A percentile compares a stretch with the other conserved stretches of the same genome.
Conservation (phyloP, 2,797 vertebrate species). For the Pampus argenteus region DNA sequence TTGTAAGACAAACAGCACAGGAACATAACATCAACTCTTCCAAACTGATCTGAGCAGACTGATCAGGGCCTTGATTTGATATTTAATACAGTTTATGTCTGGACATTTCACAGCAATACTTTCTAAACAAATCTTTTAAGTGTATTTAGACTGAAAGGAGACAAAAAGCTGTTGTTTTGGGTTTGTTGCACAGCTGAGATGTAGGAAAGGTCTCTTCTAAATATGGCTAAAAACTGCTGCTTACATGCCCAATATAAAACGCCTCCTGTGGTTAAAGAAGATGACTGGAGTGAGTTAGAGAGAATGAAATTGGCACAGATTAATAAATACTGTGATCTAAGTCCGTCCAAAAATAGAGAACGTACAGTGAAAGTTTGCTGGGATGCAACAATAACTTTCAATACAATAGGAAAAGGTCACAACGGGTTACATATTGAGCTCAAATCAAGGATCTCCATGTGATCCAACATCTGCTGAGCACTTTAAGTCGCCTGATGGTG, state of each 20-base stretch:
- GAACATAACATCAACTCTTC: background rate
- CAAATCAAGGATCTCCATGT: conserved; percentile 7
- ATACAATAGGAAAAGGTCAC: conserved; percentile 14
- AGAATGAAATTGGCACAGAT: background rate
- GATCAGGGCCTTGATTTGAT: background rate
- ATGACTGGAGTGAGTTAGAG: background rate
- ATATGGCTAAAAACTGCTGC: background rate
- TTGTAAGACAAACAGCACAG: background rate
- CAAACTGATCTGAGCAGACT: background rate
- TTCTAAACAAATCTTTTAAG: conserved; percentile 4
- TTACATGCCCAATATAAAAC: background rate
- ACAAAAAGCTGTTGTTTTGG: background rate
- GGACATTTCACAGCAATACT: background rate
- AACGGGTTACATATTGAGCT: conserved; percentile 13
- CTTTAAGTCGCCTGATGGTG: conserved; percentile 19
- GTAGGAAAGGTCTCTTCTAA: background rate
- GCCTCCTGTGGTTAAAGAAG: background rate
- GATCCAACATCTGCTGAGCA: conserved; percentile 36
- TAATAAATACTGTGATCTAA: background rate
- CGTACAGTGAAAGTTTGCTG: background rate
- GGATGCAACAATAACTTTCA: background rate
- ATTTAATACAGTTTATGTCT: background rate
- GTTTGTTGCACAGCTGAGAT: conserved; percentile 5
- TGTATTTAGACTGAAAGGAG: background rate
- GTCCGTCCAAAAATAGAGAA: background rate